Percentiles rank a stretch among this genome's conserved stretches.
phyloP scores from a whole-genome alignment of 2,888 invertebrate genomes.

The Tenthredo notha region DNA sequence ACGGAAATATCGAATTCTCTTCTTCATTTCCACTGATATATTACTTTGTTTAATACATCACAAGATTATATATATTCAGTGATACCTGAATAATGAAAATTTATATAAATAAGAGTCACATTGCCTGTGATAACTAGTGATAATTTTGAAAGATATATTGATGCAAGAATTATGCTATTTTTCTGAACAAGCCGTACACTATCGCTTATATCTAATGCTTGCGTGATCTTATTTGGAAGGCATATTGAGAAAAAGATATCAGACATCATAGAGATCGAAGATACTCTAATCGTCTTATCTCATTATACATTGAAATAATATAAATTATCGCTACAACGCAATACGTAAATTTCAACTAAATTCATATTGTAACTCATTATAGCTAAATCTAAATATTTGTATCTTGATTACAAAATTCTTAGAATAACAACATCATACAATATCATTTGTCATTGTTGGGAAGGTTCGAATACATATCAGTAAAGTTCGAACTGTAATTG shows the following conservation, averaged over 20 bases:
- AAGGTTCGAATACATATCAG: slow-evolving; percentile 26
- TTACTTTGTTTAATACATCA: not conserved
- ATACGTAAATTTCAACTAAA: not conserved
- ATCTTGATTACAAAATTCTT: not conserved
- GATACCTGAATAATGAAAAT: not conserved
- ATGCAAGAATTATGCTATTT: not conserved
- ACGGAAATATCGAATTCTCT: not conserved
- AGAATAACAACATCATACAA: not conserved
- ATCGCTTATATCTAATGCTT: too few species aligned
- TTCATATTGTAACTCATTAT: not conserved
- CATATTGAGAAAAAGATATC: not conserved
- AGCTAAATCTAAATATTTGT: not conserved
- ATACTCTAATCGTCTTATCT: not conserved
- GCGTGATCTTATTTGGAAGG: not conserved
- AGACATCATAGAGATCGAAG: not conserved
- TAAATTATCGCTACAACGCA: not conserved
- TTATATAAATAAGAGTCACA: slow-evolving; percentile 13
- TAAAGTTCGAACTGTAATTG: not conserved
- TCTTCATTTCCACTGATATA: not conserved
- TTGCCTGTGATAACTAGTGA: slow-evolving; percentile 3
- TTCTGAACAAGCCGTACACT: not conserved
- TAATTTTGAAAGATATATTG: not conserved
- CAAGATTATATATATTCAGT: not conserved
- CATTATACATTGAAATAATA: not conserved
- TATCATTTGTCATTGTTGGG: not conserved